phyloP scores from a whole-genome alignment of 2,113 vertebrate genomes.

The Microtus oregoni region DNA sequence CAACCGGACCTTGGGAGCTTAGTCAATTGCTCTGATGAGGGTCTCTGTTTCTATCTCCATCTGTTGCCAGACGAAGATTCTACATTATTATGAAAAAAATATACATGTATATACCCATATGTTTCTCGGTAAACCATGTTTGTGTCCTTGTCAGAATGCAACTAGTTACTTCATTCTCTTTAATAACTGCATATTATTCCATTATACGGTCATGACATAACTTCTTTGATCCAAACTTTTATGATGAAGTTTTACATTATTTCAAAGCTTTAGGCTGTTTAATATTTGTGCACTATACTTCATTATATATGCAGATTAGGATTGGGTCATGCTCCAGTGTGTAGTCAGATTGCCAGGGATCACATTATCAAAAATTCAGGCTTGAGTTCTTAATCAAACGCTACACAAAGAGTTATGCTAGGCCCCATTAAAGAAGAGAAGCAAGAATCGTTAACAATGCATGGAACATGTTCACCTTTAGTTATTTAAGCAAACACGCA shows the following conservation, averaged over 20 bases:
- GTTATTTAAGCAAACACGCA: constrained; percentile 72
- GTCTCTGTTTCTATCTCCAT: no score
- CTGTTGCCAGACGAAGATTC: accelerated
- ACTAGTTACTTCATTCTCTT: constrained; percentile 36
- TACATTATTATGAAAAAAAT: constrained; percentile 17
- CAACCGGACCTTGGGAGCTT: no score
- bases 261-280: not conserved
- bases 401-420: constrained; percentile 62
- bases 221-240: constrained; percentile 31
- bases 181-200: constrained; percentile 13
- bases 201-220: not conserved
- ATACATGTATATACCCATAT: not conserved
- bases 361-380: not conserved
- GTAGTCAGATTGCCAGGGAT: not conserved
- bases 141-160: not conserved
- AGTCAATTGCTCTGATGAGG: no score
- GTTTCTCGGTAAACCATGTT: not conserved
- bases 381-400: not conserved
- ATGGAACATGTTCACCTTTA: constrained; percentile 67
- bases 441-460: constrained; percentile 74
- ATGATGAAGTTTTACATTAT: constrained; percentile 35
- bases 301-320: not conserved
- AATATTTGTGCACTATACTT: not conserved
- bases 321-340: not conserved
- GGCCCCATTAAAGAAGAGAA: constrained; percentile 40